Percentiles rank a stretch among this genome's conserved stretches.
phyloP scores from a whole-genome alignment of 2,888 invertebrate genomes.

The Idaea biselata region DNA sequence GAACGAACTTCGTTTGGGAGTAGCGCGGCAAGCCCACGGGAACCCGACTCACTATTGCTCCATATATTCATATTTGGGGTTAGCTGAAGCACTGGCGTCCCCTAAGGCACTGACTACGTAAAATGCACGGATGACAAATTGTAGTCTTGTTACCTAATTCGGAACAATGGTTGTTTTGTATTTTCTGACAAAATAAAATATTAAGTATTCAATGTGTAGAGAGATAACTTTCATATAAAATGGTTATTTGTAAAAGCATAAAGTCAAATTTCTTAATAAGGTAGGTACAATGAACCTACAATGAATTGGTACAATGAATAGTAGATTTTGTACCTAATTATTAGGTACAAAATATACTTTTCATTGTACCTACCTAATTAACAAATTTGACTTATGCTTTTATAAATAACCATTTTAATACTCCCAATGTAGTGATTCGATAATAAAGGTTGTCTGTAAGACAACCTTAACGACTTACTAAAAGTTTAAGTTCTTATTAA shows the following conservation, averaged over 20 bases:
- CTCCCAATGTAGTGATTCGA: no score
- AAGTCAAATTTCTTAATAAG: no score
- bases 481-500: background rate
- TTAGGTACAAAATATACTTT: no score
- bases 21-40: conserved; percentile 62
- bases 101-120: conserved; percentile 21
- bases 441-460: background rate
- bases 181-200: background rate
- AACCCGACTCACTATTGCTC: conserved; percentile 57
- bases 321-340: no score
- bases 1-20: conserved; percentile 73
- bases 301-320: no score
- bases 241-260: no score
- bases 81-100: conserved; percentile 31
- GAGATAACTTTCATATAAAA: no score
- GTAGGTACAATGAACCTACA: no score
- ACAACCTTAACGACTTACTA: background rate
- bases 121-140: conserved; percentile 6
- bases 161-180: background rate
- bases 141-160: conserved; percentile 4
- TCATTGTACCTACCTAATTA: no score
- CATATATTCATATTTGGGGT: conserved; percentile 74
- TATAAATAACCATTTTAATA: no score
- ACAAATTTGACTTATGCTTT: no score
- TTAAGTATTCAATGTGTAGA: no score